These are phyloP conservation scores for Mercenaria mercenaria DNA, from an alignment of 1,140 invertebrate genomes.

Conservation along the genomic window DNA sequence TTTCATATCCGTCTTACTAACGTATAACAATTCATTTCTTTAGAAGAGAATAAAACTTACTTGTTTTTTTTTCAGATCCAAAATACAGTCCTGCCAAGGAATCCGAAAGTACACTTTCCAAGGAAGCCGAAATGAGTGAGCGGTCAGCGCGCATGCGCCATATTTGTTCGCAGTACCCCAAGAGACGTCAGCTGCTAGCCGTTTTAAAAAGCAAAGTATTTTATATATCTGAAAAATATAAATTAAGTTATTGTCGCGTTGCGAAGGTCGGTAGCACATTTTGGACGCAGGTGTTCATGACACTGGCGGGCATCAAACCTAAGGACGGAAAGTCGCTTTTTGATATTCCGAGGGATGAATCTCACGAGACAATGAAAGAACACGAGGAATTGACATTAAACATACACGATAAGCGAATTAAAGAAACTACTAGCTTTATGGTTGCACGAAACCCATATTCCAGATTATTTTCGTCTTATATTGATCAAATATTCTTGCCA, in stretches of 20 bases:
- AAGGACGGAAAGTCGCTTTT: not conserved
- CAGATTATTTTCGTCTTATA: constrained; percentile 49
- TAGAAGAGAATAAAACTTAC: too few species aligned
- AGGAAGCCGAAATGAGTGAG: not conserved
- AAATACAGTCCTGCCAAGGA: too few species aligned
- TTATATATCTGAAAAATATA: constrained; percentile 48
- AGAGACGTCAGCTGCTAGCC: not conserved
- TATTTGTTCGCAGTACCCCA: constrained; percentile 5
- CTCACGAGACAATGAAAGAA: constrained; percentile 17
- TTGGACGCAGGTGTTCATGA: constrained; percentile 52
- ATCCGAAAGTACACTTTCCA: too few species aligned
- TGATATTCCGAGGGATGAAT: constrained; percentile 29
- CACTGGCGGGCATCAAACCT: not conserved
- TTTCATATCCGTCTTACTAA: too few species aligned
- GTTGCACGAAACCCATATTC: constrained; percentile 48
- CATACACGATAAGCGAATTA: not conserved
- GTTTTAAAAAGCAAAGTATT: not conserved
- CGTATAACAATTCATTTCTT: too few species aligned
- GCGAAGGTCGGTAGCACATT: constrained; percentile 52
- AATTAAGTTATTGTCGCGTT: constrained; percentile 48
- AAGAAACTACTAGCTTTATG: constrained; percentile 13
- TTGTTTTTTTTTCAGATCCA: too few species aligned
- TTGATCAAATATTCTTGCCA: constrained; percentile 54
- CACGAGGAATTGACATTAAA: not conserved
- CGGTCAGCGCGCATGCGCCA: not conserved